A percentile compares a stretch with the other conserved stretches of the same genome.
Evolutionary conservation across 2,888 invertebrate species (phyloP).

Genomic region (Xanthia icteritia): DNA sequence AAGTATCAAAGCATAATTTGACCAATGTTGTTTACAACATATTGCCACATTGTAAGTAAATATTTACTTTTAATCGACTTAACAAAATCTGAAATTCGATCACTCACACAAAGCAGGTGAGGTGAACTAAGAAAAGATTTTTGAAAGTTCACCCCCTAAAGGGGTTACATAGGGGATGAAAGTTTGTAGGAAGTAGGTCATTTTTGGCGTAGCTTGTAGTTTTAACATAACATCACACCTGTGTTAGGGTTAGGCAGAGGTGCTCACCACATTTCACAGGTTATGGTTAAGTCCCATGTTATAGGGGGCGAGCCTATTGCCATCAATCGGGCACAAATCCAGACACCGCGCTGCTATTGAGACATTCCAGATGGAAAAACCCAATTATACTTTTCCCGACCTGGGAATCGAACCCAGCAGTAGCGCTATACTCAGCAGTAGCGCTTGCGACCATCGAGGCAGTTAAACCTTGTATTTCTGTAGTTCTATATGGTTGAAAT

Average conservation of each 20-base stretch:
- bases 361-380: not conserved
- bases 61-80: not conserved
- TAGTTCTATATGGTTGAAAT: too few relatives aligned
- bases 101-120: not conserved
- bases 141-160: too few relatives aligned
- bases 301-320: not conserved
- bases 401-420: not conserved
- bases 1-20: conserved; percentile 64
- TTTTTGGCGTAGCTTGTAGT: not conserved
- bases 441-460: not conserved
- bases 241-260: not conserved
- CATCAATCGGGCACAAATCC: not conserved
- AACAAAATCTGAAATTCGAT: not conserved
- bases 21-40: conserved; percentile 72
- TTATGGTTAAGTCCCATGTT: not conserved
- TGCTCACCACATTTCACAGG: too few relatives aligned
- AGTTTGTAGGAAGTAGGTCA: not conserved
- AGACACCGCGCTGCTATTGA: not conserved
- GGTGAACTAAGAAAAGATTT: not conserved
- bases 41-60: conserved; percentile 78
- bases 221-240: not conserved
- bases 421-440: too few relatives aligned
- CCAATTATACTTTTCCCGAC: not conserved
- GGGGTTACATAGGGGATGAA: not conserved
- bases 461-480: too few relatives aligned